phyloP scores from a whole-genome alignment of 2,113 vertebrate genomes.

The Antechinus stuartii region DNA sequence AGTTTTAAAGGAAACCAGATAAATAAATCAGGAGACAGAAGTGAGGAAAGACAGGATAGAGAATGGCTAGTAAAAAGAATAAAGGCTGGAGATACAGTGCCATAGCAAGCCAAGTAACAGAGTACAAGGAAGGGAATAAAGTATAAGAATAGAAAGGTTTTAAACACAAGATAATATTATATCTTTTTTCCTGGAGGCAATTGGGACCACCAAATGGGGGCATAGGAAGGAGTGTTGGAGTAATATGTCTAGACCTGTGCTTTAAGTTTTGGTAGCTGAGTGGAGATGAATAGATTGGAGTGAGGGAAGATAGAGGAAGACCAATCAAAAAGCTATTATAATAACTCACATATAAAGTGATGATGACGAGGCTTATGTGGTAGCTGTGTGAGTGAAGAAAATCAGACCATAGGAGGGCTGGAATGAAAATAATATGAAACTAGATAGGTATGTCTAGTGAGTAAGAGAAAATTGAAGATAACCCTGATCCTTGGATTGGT shows the following conservation, averaged over 20 bases:
- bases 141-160: background rate
- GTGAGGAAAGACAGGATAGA: background rate
- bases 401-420: background rate
- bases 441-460: background rate
- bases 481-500: background rate
- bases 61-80: background rate
- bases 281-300: background rate
- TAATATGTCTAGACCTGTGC: background rate
- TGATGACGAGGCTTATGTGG: background rate
- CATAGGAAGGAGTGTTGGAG: background rate
- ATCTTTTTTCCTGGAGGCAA: background rate
- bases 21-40: background rate
- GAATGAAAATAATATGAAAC: background rate
- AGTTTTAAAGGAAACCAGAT: background rate
- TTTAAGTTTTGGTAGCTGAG: background rate
- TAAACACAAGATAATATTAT: background rate
- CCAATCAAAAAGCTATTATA: background rate
- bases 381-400: background rate
- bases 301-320: background rate
- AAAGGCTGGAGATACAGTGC: background rate
- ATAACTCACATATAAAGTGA: background rate
- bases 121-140: background rate
- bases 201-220: background rate
- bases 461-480: background rate
- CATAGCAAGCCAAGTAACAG: background rate